Base-by-base conservation (phyloP, 2,113 vertebrate genomes). In the Pseudois nayaur region DNA sequence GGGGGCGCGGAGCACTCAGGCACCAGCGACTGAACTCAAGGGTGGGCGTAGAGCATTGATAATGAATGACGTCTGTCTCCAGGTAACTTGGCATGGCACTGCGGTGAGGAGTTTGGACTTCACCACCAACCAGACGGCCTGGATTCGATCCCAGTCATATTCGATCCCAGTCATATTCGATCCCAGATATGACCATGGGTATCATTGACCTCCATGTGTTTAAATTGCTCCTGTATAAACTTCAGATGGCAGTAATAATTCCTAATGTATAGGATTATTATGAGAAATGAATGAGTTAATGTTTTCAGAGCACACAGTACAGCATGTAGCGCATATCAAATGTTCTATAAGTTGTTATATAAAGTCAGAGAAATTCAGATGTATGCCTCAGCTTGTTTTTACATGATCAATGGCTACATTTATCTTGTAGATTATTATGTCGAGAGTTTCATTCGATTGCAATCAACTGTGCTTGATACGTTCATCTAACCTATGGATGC, bases 331-430 rank as follows among this genome's bases (percentile, higher is more conserved):
- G 9, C 40, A 78, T 52, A 48, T 2, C 10, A 78, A 95, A 17
- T 78, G 40, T 40, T 93, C 57, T 36, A 1, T 48, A 79, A 50
- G 50, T 78, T 67, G 45, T 52, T 62, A 15, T 17, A n/a, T 54
- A 23, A 93, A 79, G 83, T 67, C 50, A 62, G 83, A 93, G 55
- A 62, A 84, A 85, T 84, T 84, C 55, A 52, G 33, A 91, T 48
- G 9, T 29, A n/a, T 16, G 19, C 31, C n/a, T 79, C 33, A 40
- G 52, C 50, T 92, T 71, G 76, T 33, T 81, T 95, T 92, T 45
- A 40, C 64, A 54, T 29, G 29, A 19, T 45, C 55, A 27, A 10
- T 25, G 31, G 55, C 55, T 84, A 8, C 33, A 11, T 84, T 55
- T 91, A 31, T 23, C 57, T 15, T 62, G 5, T 48, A 43, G 31